Percentiles rank a stretch among this genome's conserved stretches.
Evolutionary conservation across 2,797 vertebrate genomes (phyloP).

Genomic region (Pelodytes ibericus): DNA sequence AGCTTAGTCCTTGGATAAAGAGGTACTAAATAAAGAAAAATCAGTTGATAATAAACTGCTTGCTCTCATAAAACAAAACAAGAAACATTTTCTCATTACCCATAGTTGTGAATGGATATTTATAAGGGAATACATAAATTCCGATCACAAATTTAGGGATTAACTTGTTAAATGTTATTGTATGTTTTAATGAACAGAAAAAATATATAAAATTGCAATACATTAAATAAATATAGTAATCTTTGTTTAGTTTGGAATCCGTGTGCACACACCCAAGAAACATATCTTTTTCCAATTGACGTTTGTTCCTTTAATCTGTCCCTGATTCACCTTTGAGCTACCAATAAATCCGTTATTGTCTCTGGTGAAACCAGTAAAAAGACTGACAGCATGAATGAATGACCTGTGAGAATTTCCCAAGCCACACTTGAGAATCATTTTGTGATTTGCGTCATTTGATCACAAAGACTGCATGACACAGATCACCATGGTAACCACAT

Average conservation of each 20-base stretch:
- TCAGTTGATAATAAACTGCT: too few species aligned
- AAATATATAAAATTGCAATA: too few species aligned
- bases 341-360: conserved; percentile 54
- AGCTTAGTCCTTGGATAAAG: too few species aligned
- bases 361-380: conserved; percentile 33
- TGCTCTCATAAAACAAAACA: too few species aligned
- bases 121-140: too few species aligned
- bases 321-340: conserved; percentile 45
- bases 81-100: too few species aligned
- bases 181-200: too few species aligned
- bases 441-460: conserved; percentile 46
- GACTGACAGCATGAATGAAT: conserved; percentile 48
- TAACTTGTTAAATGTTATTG: too few species aligned
- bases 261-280: conserved; percentile 31
- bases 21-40: too few species aligned
- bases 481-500: conserved; percentile 45
- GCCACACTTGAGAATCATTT: conserved; percentile 32
- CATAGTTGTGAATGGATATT: too few species aligned
- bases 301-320: conserved; percentile 45
- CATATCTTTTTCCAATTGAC: conserved; percentile 46
- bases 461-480: conserved; percentile 33
- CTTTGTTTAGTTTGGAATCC: conserved; percentile 21
- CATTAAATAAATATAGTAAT: not conserved
- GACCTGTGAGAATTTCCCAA: conserved; percentile 43
- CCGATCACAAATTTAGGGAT: too few species aligned